Conservation (phyloP, 2,888 invertebrate genomes). For the Oscheius sp. region DNA sequence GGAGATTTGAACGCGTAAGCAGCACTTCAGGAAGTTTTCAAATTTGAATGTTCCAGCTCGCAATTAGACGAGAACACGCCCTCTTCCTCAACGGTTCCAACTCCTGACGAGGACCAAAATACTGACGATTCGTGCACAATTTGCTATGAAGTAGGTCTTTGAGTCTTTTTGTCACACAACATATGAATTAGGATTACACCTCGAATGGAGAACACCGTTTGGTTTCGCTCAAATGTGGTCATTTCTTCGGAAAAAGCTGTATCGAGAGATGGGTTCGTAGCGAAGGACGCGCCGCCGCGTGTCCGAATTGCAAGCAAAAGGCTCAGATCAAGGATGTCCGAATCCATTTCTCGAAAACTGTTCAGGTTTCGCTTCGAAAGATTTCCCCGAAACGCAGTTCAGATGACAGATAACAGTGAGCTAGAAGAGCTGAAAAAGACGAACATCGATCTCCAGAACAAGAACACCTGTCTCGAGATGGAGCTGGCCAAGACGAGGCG, state of each 20-base stretch:
- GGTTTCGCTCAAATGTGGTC: constrained; percentile 89
- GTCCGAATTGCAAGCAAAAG: constrained; percentile 75
- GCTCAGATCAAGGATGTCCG: constrained; percentile 74
- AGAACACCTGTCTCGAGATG: constrained; percentile 20
- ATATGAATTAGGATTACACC: constrained; percentile 75
- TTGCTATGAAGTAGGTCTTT: constrained; percentile 36
- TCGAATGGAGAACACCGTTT: constrained; percentile 87
- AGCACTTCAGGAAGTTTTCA: background rate
- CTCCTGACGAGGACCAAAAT: constrained; percentile 19
- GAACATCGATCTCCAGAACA: background rate
- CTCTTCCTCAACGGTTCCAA: background rate
- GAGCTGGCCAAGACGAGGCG: constrained; percentile 9
- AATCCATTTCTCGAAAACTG: constrained; percentile 63
- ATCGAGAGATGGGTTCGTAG: constrained; percentile 74
- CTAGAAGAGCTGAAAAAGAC: constrained; percentile 9
- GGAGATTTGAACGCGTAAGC: background rate
- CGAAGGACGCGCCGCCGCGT: constrained; percentile 67
- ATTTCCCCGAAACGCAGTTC: background rate
- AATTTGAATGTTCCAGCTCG: background rate
- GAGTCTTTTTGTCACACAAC: background rate
- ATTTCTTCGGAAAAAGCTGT: constrained; percentile 83
- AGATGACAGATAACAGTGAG: constrained; percentile 30
- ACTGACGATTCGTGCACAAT: constrained; percentile 39
- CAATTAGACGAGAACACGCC: background rate
- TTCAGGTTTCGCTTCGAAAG: constrained; percentile 35